These are phyloP conservation scores for Eupithecia inturbata DNA, from an alignment of 2,888 invertebrate species.

Conservation along the genomic window DNA sequence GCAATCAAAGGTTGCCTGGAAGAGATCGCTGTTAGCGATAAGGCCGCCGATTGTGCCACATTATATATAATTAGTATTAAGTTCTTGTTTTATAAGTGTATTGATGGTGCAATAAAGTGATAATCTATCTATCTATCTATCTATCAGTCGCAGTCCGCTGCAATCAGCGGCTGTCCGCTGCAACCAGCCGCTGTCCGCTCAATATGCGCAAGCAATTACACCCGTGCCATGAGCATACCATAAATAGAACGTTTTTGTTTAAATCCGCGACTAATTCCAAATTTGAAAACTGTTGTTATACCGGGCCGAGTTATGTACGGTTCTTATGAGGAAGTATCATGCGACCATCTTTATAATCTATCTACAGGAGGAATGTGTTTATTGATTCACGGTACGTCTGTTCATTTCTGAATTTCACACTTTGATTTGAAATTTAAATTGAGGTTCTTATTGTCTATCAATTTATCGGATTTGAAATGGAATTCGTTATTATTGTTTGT, in stretches of 20 bases:
- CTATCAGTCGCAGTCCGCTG: not conserved
- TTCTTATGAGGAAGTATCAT: constrained; percentile 73
- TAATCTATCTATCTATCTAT: no score
- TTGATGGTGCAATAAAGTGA: no score
- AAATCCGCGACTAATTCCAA: constrained; percentile 80
- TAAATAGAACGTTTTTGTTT: constrained; percentile 83
- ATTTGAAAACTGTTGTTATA: constrained; percentile 82
- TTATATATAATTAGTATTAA: no score
- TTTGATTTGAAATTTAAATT: constrained; percentile 55
- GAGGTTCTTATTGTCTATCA: constrained; percentile 40
- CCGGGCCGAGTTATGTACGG: constrained; percentile 73
- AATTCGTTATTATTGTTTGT: constrained; percentile 8
- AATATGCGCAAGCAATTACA: constrained; percentile 49
- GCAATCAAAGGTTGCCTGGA: no score
- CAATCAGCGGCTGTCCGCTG: constrained; percentile 8
- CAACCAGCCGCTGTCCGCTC: constrained; percentile 24
- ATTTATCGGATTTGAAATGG: constrained; percentile 38
- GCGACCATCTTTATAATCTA: constrained; percentile 54
- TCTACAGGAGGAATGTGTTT: constrained; percentile 71
- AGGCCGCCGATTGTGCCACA: no score
- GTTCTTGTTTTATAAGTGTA: no score
- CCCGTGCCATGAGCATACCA: constrained; percentile 73
- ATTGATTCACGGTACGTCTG: constrained; percentile 75
- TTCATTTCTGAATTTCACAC: constrained; percentile 68
- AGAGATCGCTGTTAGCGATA: no score